phyloP scores from a whole-genome alignment of 2,888 invertebrate genomes.

The Platypus cylindrus region DNA sequence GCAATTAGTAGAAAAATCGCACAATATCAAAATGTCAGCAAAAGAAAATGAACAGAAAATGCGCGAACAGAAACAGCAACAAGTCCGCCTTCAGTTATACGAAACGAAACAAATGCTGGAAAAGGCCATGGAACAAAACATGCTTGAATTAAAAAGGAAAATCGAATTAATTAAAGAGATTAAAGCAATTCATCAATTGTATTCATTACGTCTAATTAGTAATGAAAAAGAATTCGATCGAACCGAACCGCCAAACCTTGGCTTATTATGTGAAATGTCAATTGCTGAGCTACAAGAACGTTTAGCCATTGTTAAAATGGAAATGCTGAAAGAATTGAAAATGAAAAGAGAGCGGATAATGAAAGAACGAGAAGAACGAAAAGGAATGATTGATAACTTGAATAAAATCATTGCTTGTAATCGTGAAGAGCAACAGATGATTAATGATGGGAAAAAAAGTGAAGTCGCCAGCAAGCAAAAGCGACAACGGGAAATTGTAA shows the following conservation, averaged over 20 bases:
- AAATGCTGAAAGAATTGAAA: constrained; percentile 41
- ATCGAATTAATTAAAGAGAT: constrained; percentile 34
- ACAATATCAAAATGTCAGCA: constrained; percentile 37
- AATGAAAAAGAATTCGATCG: constrained; percentile 41
- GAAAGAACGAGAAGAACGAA: constrained; percentile 36
- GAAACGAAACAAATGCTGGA: constrained; percentile 35
- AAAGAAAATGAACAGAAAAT: constrained; percentile 41
- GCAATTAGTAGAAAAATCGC: constrained; percentile 37
- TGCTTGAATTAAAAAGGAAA: constrained; percentile 31
- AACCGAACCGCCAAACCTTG: constrained; percentile 44
- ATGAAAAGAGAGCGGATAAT: constrained; percentile 37
- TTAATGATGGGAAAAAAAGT: constrained; percentile 13
- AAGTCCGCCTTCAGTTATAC: constrained; percentile 37
- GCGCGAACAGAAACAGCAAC: constrained; percentile 41
- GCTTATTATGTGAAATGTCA: constrained; percentile 52
- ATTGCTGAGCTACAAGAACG: constrained; percentile 48
- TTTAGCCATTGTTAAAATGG: constrained; percentile 38
- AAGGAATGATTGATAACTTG: constrained; percentile 37
- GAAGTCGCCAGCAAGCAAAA: constrained; percentile 28
- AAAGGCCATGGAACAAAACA: constrained; percentile 25
- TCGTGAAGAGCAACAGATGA: constrained; percentile 23
- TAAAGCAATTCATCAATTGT: constrained; percentile 30
- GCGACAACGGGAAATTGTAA: constrained; percentile 4
- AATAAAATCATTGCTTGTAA: constrained; percentile 36
- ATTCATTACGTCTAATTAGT: too few relatives aligned